These are phyloP conservation scores for Limnephilus rhombicus DNA, from an alignment of 2,888 invertebrate species.

Conservation along the genomic window DNA sequence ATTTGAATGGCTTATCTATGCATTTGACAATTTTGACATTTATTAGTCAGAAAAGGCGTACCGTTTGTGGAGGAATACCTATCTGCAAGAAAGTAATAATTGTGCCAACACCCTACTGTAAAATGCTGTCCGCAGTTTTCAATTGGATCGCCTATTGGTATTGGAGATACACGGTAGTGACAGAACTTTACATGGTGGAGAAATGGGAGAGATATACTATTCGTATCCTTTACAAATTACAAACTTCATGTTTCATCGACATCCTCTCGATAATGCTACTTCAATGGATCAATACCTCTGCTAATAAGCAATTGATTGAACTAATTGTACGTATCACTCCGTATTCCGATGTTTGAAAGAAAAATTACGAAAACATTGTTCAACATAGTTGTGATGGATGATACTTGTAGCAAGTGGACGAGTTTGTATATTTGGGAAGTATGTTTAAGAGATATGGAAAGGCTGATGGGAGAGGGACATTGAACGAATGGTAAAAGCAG, in stretches of 20 bases:
- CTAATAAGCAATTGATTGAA: not conserved
- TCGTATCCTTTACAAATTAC: conserved; percentile 79
- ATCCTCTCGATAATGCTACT: not conserved
- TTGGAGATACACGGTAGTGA: conserved; percentile 78
- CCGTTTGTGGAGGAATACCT: not conserved
- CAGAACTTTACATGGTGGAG: conserved; percentile 83
- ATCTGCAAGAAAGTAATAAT: not conserved
- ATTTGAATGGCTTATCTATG: too few relatives aligned
- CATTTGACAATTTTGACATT: too few relatives aligned
- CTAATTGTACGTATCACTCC: too few relatives aligned
- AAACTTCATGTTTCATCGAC: not conserved
- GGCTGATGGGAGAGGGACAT: too few relatives aligned
- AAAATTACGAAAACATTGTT: too few relatives aligned
- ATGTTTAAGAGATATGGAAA: too few relatives aligned
- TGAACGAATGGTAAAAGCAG: too few relatives aligned
- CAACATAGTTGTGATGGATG: too few relatives aligned
- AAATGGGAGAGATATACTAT: conserved; percentile 80
- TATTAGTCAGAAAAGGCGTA: not conserved
- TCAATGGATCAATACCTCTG: not conserved
- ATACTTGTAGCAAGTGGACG: too few relatives aligned
- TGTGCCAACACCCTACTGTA: not conserved
- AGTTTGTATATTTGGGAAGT: too few relatives aligned
- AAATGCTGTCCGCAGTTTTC: conserved; percentile 55
- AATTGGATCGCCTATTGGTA: conserved; percentile 79
- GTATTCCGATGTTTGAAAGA: too few relatives aligned